phyloP scores from a whole-genome alignment of 2,113 vertebrate genomes.

The Chionis minor region DNA sequence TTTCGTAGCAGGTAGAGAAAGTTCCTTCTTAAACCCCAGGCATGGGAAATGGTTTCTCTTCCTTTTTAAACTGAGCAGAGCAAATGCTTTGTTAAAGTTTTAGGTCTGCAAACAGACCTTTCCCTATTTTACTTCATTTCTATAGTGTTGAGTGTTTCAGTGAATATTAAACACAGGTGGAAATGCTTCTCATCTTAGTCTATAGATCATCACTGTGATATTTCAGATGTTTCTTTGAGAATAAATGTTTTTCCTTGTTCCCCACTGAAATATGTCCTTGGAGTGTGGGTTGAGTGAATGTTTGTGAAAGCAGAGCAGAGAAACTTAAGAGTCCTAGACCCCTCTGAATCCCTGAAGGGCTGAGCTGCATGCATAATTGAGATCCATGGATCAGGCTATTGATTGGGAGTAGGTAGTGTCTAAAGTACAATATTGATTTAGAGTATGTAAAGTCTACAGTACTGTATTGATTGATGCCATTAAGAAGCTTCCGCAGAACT shows the following conservation, averaged over 20 bases:
- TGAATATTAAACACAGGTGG: not conserved
- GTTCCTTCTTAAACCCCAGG: not conserved
- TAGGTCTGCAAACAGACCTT: not conserved
- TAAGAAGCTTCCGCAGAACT: not conserved
- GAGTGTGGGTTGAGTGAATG: not conserved
- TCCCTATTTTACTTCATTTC: not conserved
- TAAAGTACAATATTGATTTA: not conserved
- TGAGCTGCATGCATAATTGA: not conserved
- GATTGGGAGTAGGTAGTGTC: not conserved
- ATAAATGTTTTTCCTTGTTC: not conserved
- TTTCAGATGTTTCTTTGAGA: not conserved
- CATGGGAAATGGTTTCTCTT: constrained; percentile 7
- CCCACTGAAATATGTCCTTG: not conserved
- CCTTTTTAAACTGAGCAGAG: not conserved
- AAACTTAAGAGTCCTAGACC: not conserved
- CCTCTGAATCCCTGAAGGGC: not conserved
- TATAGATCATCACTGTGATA: not conserved
- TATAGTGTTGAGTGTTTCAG: not conserved
- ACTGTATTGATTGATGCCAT: not conserved
- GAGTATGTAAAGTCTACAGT: not conserved
- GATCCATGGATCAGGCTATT: not conserved
- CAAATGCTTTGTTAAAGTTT: not conserved
- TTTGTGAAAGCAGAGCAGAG: not conserved
- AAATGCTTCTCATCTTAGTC: not conserved
- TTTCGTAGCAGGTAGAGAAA: not conserved